phyloP scores from a whole-genome alignment of 2,797 vertebrate species.

The Fistularia commersonii region DNA sequence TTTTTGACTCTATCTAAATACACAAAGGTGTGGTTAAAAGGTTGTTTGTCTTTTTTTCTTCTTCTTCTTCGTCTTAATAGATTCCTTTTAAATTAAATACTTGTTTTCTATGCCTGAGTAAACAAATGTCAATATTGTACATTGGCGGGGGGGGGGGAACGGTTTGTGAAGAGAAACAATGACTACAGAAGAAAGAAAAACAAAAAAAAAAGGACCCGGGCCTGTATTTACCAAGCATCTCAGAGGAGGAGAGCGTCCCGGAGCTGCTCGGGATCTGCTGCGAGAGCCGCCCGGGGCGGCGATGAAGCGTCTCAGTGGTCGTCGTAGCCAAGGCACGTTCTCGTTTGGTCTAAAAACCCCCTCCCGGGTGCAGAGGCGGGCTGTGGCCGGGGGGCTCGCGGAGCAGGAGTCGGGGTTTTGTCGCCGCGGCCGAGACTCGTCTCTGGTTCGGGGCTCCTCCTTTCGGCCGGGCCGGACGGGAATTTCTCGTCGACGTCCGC shows the following conservation, averaged over 20 bases:
- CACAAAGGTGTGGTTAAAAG: slow-evolving; percentile 76
- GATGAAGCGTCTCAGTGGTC: background rate
- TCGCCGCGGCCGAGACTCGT: background rate
- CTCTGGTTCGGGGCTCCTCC: background rate
- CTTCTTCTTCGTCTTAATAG: slow-evolving; percentile 69
- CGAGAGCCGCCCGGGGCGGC: too few species aligned
- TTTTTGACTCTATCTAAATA: slow-evolving; percentile 87
- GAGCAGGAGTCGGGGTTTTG: too few species aligned
- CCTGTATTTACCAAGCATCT: slow-evolving; percentile 64
- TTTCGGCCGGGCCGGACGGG: too few species aligned
- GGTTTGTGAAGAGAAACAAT: background rate
- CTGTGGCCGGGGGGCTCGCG: too few species aligned
- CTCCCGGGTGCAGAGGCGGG: too few species aligned
- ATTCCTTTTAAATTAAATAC: slow-evolving; percentile 84
- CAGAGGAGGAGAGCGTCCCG: slow-evolving; percentile 21
- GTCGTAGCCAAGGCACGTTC: slow-evolving; percentile 67
- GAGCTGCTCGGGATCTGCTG: slow-evolving; percentile 3
- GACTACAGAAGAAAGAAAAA: slow-evolving; percentile 3
- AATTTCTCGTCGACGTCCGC: too few species aligned
- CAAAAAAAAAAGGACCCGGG: slow-evolving; percentile 18
- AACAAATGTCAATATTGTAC: slow-evolving; percentile 89
- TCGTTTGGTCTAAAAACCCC: slow-evolving; percentile 25
- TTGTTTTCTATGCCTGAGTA: slow-evolving; percentile 90
- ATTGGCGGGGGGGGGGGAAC: slow-evolving; percentile 67
- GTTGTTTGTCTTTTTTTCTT: too few species aligned